phyloP scores from a whole-genome alignment of 2,888 invertebrate genomes.

The Hoplodrina blanda region DNA sequence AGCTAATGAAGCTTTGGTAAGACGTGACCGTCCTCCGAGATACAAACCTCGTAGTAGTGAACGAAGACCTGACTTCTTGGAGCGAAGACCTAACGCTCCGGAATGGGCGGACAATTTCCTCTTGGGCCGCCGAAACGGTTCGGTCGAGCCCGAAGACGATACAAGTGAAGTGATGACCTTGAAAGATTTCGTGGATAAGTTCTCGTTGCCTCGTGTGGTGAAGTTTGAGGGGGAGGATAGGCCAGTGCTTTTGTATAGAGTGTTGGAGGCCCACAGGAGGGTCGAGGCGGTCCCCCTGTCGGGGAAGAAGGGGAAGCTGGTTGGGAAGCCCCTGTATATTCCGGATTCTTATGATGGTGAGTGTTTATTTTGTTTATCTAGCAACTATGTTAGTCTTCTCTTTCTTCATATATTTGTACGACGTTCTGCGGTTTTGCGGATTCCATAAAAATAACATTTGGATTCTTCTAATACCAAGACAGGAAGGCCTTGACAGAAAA shows the following conservation, averaged over 20 bases:
- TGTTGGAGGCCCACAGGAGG: constrained; percentile 91
- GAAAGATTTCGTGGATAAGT: constrained; percentile 91
- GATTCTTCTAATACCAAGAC: too few species aligned
- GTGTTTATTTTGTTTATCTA: constrained; percentile 62
- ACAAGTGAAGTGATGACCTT: constrained; percentile 86
- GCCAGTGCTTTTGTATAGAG: constrained; percentile 91
- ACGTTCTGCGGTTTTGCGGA: too few species aligned
- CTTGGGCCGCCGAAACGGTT: constrained; percentile 83
- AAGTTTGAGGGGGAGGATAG: constrained; percentile 90
- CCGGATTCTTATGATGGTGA: constrained; percentile 93
- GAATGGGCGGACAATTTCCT: constrained; percentile 88
- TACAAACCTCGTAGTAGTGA: constrained; percentile 88
- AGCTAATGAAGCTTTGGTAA: constrained; percentile 87
- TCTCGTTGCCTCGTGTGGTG: constrained; percentile 91
- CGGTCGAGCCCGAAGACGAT: constrained; percentile 86
- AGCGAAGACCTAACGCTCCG: constrained; percentile 78
- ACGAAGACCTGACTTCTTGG: constrained; percentile 85
- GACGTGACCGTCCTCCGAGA: constrained; percentile 85
- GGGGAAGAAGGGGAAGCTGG: constrained; percentile 90
- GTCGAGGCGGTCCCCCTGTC: constrained; percentile 91
- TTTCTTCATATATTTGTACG: too few species aligned
- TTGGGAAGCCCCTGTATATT: constrained; percentile 91
- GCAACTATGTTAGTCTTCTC: not conserved
- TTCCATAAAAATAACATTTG: too few species aligned
- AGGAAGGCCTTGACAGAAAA: too few species aligned